Base-by-base conservation (phyloP, 1,140 invertebrate species). In the Subanguina moxae region DNA sequence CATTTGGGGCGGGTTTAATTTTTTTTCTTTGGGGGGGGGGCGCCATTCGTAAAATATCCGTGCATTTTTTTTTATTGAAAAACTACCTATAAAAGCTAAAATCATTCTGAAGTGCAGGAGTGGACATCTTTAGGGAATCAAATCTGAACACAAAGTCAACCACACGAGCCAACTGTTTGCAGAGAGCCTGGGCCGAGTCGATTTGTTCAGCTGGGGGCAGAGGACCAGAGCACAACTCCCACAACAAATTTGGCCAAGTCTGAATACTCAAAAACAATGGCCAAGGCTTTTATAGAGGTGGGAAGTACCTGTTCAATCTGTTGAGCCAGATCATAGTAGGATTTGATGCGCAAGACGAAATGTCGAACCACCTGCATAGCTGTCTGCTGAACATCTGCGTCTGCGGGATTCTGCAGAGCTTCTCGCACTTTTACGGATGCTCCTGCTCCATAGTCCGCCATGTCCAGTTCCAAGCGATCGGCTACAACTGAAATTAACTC, bases 81-180 rank as follows among this genome's bases (percentile, higher is more conserved):
- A 52, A 52, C 23, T 52, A 74, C 72, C 65, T 68, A 57, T 67
- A 74, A 52, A 68, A 74, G 43, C 73, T 76, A 17, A 74, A 62
- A 56, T 74, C 72, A 45, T 74, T 74, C 19, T 76, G 72, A 5
- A 74, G 15, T 7, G 73, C 57, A 32, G 72, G 72, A 1, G 72
- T 74, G 28, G 48, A 59, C 72, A 74, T 74, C 46, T 75, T 75
- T 23, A 69, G 25, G 19, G 45, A 27, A 52, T 74, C 72, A 61
- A 74, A 74, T 8, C 56, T 73, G 32, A 70, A 64, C n/a, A 74
- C 72, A 59, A 75, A 74, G 32, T 74, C 72, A 38, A 74, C 64
- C 9, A 74, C n/a, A 23, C 66, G 57, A 1, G 66, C 72, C 11
- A 74, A 52, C 28, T 74, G 72, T 58, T 70, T 70, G 30, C 64